phyloP scores from a whole-genome alignment of 2,888 invertebrate species.

The Antheraea yamamai region DNA sequence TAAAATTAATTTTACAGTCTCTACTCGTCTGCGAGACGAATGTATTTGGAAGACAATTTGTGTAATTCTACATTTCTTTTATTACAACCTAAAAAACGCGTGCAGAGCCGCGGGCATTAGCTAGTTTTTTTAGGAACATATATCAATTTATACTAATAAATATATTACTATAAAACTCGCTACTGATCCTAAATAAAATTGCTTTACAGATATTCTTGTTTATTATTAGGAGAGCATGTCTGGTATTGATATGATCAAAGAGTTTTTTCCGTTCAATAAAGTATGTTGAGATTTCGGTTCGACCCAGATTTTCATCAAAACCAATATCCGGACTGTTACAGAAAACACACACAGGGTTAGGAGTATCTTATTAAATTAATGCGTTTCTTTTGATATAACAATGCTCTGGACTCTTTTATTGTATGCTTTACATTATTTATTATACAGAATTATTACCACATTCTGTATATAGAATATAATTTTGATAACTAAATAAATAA shows the following conservation, averaged over 20 bases:
- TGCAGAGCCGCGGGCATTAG: too few species aligned
- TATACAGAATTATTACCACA: not conserved
- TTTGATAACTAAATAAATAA: not conserved
- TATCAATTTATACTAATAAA: too few species aligned
- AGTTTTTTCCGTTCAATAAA: conserved; percentile 10
- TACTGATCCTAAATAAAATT: not conserved
- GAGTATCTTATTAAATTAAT: conserved; percentile 38
- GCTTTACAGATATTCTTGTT: not conserved
- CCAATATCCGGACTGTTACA: conserved; percentile 32
- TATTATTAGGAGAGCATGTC: not conserved
- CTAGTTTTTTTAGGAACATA: too few species aligned
- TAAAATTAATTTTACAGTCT: too few species aligned
- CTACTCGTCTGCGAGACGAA: too few species aligned
- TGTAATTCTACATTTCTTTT: too few species aligned
- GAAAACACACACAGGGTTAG: conserved; percentile 29
- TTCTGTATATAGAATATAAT: not conserved
- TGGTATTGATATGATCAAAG: conserved; percentile 6
- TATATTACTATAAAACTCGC: not conserved
- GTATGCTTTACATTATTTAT: not conserved
- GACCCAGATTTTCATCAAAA: conserved; percentile 27
- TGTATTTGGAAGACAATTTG: too few species aligned
- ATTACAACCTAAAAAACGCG: too few species aligned
- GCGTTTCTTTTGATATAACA: conserved; percentile 25
- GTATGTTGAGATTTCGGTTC: not conserved
- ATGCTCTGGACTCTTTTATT: conserved; percentile 13